phyloP scores from a whole-genome alignment of 64 coral and sea anemone genomes.

The Hydrozoanthus tunicans region DNA sequence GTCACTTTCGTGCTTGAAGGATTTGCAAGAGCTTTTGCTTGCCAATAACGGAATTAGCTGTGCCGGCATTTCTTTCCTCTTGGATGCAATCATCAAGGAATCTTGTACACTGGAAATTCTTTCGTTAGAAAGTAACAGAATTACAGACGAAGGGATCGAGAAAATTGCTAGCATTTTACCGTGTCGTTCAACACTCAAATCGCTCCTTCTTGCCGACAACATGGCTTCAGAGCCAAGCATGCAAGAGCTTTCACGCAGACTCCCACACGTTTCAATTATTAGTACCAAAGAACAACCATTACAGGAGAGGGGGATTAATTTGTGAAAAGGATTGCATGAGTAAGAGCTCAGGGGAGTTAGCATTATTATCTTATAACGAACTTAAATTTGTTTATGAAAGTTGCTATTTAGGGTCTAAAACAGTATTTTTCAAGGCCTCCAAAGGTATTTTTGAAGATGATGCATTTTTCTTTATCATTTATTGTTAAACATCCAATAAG shows the following conservation, averaged over 20 bases:
- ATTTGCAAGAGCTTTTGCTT: slow-evolving; percentile 56
- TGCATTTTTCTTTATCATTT: no score
- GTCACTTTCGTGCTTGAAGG: slow-evolving; percentile 16
- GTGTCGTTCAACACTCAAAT: slow-evolving; percentile 24
- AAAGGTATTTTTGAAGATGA: no score
- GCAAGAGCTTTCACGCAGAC: slow-evolving; percentile 10
- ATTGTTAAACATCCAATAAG: no score
- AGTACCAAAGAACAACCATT: slow-evolving; percentile 68
- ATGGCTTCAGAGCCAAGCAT: slow-evolving; percentile 51
- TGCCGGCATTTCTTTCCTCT: slow-evolving; percentile 40
- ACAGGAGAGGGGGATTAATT: slow-evolving; percentile 54
- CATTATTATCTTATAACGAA: no score
- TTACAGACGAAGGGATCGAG: slow-evolving; percentile 50
- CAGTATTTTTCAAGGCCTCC: no score
- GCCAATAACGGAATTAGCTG: slow-evolving; percentile 56
- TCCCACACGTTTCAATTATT: slow-evolving; percentile 37
- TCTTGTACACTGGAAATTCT: slow-evolving; percentile 36
- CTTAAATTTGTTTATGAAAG: no score
- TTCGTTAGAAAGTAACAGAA: slow-evolving; percentile 65
- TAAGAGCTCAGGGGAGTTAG: no score
- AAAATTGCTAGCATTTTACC: slow-evolving; percentile 50
- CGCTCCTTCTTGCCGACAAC: slow-evolving; percentile 54
- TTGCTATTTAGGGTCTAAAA: no score
- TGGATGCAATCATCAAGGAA: slow-evolving; percentile 10
- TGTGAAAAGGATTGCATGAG: background rate